These are phyloP conservation scores for Gasterosteus nipponicus DNA, from an alignment of 2,113 vertebrate genomes.

Conservation along the genomic window DNA sequence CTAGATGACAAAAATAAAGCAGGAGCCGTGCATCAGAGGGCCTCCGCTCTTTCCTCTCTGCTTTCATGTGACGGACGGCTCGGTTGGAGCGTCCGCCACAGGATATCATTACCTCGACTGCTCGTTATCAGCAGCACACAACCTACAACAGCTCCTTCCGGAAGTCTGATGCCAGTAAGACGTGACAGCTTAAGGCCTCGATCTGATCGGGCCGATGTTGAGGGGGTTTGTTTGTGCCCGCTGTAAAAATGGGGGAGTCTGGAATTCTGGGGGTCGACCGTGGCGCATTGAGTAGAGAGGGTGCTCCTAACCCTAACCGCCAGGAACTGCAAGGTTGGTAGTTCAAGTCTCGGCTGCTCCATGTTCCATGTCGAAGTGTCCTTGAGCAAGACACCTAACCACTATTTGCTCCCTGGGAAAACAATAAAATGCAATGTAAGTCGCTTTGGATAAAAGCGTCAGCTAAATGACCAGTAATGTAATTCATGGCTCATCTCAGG, in stretches of 20 bases:
- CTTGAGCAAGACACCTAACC: no score
- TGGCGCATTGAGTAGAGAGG: background rate
- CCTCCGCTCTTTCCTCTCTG: conserved; percentile 8
- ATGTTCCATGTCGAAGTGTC: no score
- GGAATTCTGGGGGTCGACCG: conserved; percentile 25
- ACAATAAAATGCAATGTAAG: no score
- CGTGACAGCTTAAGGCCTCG: conserved; percentile 36
- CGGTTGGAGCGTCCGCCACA: conserved; percentile 6
- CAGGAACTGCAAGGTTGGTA: no score
- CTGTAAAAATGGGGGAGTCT: conserved; percentile 46
- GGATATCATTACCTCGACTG: conserved; percentile 31
- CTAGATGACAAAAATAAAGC: background rate
- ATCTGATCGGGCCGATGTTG: conserved; percentile 34
- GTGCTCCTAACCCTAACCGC: no score
- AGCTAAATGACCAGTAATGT: no score
- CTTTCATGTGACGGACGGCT: conserved; percentile 9
- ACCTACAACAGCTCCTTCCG: conserved; percentile 41
- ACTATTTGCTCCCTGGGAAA: no score
- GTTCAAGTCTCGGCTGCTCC: no score
- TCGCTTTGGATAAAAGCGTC: no score
- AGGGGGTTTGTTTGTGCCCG: conserved; percentile 41
- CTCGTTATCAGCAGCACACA: conserved; percentile 42
- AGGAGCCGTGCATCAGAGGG: conserved; percentile 3
- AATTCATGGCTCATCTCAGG: conserved; percentile 29
- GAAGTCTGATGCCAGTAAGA: conserved; percentile 33